Conservation (phyloP, 2,888 invertebrate species). For the Zygogramma bicolorata region DNA sequence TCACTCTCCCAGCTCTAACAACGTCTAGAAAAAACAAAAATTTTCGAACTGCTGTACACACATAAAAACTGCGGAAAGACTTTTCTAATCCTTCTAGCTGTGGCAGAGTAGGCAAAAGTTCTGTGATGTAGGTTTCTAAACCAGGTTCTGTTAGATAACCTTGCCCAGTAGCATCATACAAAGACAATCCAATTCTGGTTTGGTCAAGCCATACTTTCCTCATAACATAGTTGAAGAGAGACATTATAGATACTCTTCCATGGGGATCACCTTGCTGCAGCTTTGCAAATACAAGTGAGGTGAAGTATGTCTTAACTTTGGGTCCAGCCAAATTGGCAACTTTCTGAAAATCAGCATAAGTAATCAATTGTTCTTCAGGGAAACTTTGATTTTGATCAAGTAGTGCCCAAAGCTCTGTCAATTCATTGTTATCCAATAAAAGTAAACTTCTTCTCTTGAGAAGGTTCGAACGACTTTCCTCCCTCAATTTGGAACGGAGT, state of each 20-base stretch:
- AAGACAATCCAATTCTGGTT: constrained; percentile 91
- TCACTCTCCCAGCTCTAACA: constrained; percentile 84
- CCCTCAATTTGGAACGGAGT: constrained; percentile 83
- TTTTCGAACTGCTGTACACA: constrained; percentile 95
- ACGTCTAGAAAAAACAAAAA: constrained; percentile 97
- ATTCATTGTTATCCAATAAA: constrained; percentile 87
- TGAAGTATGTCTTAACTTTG: constrained; percentile 77
- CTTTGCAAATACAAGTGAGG: constrained; percentile 88
- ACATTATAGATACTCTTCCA: constrained; percentile 88
- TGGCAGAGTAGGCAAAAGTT: constrained; percentile 91
- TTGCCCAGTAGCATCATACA: constrained; percentile 94
- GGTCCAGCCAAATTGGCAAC: constrained; percentile 79
- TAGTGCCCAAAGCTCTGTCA: constrained; percentile 84
- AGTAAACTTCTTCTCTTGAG: constrained; percentile 87
- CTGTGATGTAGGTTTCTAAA: constrained; percentile 93
- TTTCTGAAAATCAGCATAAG: constrained; percentile 86
- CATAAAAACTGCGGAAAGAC: constrained; percentile 95
- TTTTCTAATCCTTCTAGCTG: constrained; percentile 92
- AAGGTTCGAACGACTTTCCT: constrained; percentile 90
- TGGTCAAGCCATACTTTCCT: constrained; percentile 95
- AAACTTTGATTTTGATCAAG: constrained; percentile 85
- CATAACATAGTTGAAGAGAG: constrained; percentile 96
- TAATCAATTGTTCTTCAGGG: constrained; percentile 86
- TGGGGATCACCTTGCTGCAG: constrained; percentile 88
- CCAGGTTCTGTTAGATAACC: constrained; percentile 75